These are phyloP conservation scores for Stegana nigrithorax DNA, from an alignment of 2,888 invertebrate species.

Conservation along the genomic window DNA sequence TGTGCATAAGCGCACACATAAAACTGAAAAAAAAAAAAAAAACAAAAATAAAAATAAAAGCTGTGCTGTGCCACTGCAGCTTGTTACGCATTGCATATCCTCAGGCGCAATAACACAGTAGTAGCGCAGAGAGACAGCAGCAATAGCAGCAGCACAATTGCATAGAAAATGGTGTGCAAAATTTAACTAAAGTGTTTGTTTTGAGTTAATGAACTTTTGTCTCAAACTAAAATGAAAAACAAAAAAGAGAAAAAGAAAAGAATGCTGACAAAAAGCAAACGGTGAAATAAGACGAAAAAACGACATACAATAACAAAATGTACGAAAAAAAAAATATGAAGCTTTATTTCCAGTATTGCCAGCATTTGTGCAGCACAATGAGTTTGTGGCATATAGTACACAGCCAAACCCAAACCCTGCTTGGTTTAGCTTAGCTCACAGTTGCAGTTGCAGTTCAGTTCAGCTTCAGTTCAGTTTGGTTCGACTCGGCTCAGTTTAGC, in stretches of 20 bases:
- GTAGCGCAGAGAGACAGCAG: not conserved
- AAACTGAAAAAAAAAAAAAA: slow-evolving; percentile 4
- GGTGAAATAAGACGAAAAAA: not conserved
- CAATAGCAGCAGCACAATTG: not conserved
- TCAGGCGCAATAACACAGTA: not conserved
- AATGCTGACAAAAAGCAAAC: too few species aligned
- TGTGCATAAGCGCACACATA: too few species aligned
- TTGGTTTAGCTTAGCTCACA: too few species aligned
- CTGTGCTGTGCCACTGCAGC: not conserved
- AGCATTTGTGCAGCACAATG: not conserved
- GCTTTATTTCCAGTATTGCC: not conserved
- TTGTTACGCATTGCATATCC: not conserved
- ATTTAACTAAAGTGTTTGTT: slow-evolving; percentile 28
- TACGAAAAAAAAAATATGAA: slow-evolving; percentile 15
- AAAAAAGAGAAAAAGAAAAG: not conserved
- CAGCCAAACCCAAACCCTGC: too few species aligned
- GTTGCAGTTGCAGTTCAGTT: too few species aligned
- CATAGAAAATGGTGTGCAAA: slow-evolving; percentile 14
- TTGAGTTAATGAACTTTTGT: slow-evolving; percentile 37
- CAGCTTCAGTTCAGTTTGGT: too few species aligned
- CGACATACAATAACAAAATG: not conserved
- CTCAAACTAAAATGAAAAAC: not conserved
- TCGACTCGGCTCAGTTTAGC: too few species aligned
- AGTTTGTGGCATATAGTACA: too few species aligned
- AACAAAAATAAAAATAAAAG: not conserved